Conservation (phyloP, 2,888 invertebrate genomes). For the Apamea monoglypha region DNA sequence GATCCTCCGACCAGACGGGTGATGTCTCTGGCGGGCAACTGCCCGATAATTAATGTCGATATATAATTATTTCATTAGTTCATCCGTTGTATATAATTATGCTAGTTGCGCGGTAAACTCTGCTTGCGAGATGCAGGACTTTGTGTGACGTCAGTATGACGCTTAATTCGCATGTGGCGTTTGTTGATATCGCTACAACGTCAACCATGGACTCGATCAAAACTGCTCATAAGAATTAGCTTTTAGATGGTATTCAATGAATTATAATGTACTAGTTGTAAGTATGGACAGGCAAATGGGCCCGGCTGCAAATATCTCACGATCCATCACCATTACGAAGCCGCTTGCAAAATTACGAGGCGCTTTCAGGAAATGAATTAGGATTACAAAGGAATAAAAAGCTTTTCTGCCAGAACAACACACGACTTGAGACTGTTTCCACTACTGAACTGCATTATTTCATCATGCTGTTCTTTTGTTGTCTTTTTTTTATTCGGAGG, state of each 20-base stretch:
- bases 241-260: neutral
- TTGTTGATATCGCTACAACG: too few relatives aligned
- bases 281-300: constrained; percentile 92
- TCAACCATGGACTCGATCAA: neutral
- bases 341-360: constrained; percentile 49
- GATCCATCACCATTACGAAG: constrained; percentile 64
- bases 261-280: constrained; percentile 12
- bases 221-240: neutral
- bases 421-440: neutral
- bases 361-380: constrained; percentile 62
- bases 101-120: too few relatives aligned
- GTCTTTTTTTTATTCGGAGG: neutral
- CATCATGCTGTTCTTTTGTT: neutral
- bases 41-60: too few relatives aligned
- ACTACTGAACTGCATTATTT: neutral
- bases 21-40: too few relatives aligned
- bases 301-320: constrained; percentile 88
- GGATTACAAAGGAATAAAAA: constrained; percentile 46
- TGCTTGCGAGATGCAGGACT: too few relatives aligned
- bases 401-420: neutral
- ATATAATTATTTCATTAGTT: too few relatives aligned
- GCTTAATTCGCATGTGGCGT: too few relatives aligned
- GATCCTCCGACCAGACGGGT: too few relatives aligned
- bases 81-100: too few relatives aligned
- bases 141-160: too few relatives aligned